A percentile compares a stretch with the other conserved stretches of the same genome.
Conservation (phyloP, 2,113 vertebrate genomes). For the Reinhardtius hippoglossoides region DNA sequence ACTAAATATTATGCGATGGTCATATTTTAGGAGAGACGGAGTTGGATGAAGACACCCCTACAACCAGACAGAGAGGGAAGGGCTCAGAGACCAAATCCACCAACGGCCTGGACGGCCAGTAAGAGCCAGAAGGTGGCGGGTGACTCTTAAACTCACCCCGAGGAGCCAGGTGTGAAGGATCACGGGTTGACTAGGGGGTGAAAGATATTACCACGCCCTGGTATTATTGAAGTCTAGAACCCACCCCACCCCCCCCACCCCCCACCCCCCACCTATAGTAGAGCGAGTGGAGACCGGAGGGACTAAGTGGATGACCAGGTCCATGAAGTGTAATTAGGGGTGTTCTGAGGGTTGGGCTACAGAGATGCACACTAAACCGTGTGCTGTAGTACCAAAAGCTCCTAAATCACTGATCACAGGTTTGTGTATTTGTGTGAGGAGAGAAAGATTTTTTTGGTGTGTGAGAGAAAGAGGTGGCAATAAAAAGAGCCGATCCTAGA, state of each 20-base stretch:
- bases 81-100: constrained; percentile 49
- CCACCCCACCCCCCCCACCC: not conserved
- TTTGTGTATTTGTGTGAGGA: constrained; percentile 26
- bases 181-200: constrained; percentile 25
- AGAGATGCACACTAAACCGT: constrained; percentile 25
- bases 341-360: constrained; percentile 31
- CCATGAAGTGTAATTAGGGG: constrained; percentile 57
- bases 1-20: constrained; percentile 6
- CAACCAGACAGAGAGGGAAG: constrained; percentile 59
- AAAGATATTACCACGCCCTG: constrained; percentile 35
- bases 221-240: constrained; percentile 40
- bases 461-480: not conserved
- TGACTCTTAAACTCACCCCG: constrained; percentile 31
- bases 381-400: constrained; percentile 43
- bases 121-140: constrained; percentile 36
- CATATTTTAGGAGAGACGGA: constrained; percentile 62
- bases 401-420: constrained; percentile 49
- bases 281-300: constrained; percentile 26
- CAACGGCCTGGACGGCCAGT: constrained; percentile 77
- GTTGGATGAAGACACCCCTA: constrained; percentile 35
- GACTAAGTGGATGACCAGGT: constrained; percentile 40
- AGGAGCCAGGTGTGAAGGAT: constrained; percentile 42
- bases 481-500: constrained; percentile 54
- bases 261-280: constrained; percentile 14
- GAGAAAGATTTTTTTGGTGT: constrained; percentile 1